These are phyloP conservation scores for Athetis lepigone DNA, from an alignment of 2,888 invertebrate genomes.

Conservation along the genomic window DNA sequence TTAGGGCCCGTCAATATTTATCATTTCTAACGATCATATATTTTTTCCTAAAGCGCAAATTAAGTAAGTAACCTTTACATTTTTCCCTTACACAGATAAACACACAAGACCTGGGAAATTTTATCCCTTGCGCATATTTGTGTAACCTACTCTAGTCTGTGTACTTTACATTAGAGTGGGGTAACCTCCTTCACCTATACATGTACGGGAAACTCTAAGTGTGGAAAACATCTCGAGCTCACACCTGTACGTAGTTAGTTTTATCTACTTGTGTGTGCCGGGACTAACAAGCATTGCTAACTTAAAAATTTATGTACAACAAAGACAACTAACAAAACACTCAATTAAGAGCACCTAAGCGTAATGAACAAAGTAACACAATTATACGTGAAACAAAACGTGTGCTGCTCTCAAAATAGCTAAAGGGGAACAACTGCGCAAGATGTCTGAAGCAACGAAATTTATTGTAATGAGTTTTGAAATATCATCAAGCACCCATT, in stretches of 20 bases:
- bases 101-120: constrained; percentile 48
- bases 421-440: constrained; percentile 36
- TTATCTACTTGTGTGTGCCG: constrained; percentile 60
- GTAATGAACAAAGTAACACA: constrained; percentile 38
- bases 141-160: constrained; percentile 63
- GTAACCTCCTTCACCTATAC: constrained; percentile 59
- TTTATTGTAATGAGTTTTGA: constrained; percentile 66
- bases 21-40: constrained; percentile 40
- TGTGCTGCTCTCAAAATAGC: constrained; percentile 44
- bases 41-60: constrained; percentile 26
- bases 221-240: constrained; percentile 61
- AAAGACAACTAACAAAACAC: constrained; percentile 47
- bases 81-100: constrained; percentile 38
- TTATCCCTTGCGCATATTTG: constrained; percentile 63
- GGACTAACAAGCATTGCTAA: constrained; percentile 64
- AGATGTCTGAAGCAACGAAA: constrained; percentile 46
- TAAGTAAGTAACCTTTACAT: constrained; percentile 25
- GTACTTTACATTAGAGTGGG: constrained; percentile 69
- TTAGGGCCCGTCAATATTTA: constrained; percentile 57
- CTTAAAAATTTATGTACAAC: constrained; percentile 53
- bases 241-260: constrained; percentile 61
- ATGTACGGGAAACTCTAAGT: constrained; percentile 60
- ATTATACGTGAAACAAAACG: constrained; percentile 47
- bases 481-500: constrained; percentile 62
- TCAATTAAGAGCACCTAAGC: constrained; percentile 36